phyloP scores from a whole-genome alignment of 2,113 vertebrate species.

The Oenanthe melanoleuca region DNA sequence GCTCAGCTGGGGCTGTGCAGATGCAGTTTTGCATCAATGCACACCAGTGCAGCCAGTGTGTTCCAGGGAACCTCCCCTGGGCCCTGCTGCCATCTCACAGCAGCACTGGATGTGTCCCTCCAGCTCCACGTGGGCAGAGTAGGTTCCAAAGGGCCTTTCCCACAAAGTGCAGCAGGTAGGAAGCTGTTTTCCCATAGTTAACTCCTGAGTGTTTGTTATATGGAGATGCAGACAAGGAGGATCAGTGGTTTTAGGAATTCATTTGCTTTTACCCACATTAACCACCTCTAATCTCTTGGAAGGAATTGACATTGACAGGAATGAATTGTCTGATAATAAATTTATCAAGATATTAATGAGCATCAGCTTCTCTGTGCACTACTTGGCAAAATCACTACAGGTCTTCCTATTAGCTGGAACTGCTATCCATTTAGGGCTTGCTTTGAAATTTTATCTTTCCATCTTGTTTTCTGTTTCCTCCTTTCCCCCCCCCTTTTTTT shows the following conservation, averaged over 20 bases:
- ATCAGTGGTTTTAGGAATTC: neutral
- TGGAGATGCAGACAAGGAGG: neutral
- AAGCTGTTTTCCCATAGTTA: no score
- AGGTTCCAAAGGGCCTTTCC: neutral
- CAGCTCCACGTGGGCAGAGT: fast-evolving
- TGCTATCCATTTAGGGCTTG: slow-evolving; percentile 63
- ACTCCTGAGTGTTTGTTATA: neutral
- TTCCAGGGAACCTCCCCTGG: fast-evolving
- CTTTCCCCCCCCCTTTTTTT: neutral
- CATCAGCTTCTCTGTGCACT: slow-evolving; percentile 45
- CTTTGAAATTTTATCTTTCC: slow-evolving; percentile 80
- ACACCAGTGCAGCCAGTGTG: neutral
- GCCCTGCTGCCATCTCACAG: fast-evolving
- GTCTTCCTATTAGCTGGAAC: slow-evolving; percentile 64
- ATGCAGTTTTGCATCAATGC: neutral
- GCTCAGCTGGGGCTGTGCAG: neutral
- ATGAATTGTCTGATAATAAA: slow-evolving; percentile 49
- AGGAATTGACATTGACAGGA: slow-evolving; percentile 43
- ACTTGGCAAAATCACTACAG: slow-evolving; percentile 50
- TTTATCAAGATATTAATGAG: slow-evolving; percentile 65
- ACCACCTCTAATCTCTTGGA: neutral
- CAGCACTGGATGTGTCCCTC: fast-evolving
- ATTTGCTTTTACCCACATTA: neutral
- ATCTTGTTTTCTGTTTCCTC: slow-evolving; percentile 77
- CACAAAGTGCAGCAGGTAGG: neutral